A percentile compares a stretch with the other conserved stretches of the same genome.
These are phyloP conservation scores for Anguilla obscura DNA, from an alignment of 2,797 vertebrate genomes.

Conservation along the genomic window DNA sequence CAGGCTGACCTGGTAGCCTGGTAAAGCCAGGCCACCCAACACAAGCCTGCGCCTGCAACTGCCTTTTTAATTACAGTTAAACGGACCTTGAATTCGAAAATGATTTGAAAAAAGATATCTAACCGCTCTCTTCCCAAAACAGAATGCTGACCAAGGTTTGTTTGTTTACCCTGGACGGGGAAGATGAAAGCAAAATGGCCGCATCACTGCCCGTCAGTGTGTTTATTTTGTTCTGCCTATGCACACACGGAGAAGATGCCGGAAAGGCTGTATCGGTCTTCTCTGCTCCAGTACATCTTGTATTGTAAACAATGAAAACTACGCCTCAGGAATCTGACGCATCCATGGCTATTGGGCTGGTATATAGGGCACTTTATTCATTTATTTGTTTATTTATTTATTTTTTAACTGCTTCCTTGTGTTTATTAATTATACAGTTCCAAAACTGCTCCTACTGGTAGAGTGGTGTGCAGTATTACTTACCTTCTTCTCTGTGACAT, in stretches of 20 bases:
- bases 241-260: background rate
- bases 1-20: no score
- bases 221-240: background rate
- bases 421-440: background rate
- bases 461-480: background rate
- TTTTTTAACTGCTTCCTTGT: background rate
- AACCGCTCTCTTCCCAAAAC: background rate
- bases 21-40: background rate
- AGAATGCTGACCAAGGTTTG: background rate
- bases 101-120: background rate
- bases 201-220: background rate
- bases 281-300: background rate
- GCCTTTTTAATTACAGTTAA: background rate
- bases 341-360: background rate
- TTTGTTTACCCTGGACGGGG: background rate
- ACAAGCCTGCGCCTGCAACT: background rate
- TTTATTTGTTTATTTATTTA: background rate
- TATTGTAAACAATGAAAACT: background rate
- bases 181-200: background rate
- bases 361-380: background rate
- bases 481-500: conserved; percentile 73
- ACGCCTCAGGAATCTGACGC: background rate
- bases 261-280: background rate
- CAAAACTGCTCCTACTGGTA: background rate
- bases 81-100: no score